phyloP scores from a whole-genome alignment of 2,888 invertebrate genomes.

The Lycophotia porphyrea region DNA sequence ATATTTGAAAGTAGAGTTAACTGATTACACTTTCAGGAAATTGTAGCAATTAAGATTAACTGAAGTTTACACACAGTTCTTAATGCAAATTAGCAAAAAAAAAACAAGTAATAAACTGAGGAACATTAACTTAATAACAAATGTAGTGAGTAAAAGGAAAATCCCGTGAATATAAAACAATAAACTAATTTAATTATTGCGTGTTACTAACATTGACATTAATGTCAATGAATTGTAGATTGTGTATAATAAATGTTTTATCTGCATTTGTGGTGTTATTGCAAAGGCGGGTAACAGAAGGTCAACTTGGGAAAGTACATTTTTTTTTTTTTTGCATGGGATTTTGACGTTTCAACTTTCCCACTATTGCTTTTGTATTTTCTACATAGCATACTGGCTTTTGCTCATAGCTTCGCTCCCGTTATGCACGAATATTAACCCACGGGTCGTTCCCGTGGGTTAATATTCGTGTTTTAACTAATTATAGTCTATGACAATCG shows the following conservation, averaged over 20 bases:
- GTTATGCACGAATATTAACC: too few relatives aligned
- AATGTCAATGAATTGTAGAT: slow-evolving; percentile 60
- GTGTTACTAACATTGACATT: slow-evolving; percentile 50
- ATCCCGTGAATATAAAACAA: slow-evolving; percentile 41
- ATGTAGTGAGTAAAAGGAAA: slow-evolving; percentile 46
- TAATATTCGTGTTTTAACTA: too few relatives aligned
- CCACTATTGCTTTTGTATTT: too few relatives aligned
- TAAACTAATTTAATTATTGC: slow-evolving; percentile 41
- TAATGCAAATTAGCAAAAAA: background rate
- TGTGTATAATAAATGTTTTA: slow-evolving; percentile 17
- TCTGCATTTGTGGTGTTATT: slow-evolving; percentile 16
- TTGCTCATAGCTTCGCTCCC: too few relatives aligned
- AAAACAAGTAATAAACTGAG: slow-evolving; percentile 2
- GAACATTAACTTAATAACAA: slow-evolving; percentile 7
- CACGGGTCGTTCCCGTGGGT: too few relatives aligned
- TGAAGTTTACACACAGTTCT: background rate
- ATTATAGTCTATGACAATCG: too few relatives aligned
- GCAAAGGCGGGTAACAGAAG: slow-evolving; percentile 29
- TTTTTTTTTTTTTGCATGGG: too few relatives aligned
- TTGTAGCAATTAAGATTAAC: slow-evolving; percentile 18
- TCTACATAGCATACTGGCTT: too few relatives aligned
- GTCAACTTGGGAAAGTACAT: background rate
- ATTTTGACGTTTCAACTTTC: too few relatives aligned
- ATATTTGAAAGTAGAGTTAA: slow-evolving; percentile 18
- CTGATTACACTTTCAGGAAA: slow-evolving; percentile 21